Percentiles rank a stretch among this genome's conserved stretches.
Conservation (phyloP, 92 coral and sea anemone species). For the Heteractis magnifica region DNA sequence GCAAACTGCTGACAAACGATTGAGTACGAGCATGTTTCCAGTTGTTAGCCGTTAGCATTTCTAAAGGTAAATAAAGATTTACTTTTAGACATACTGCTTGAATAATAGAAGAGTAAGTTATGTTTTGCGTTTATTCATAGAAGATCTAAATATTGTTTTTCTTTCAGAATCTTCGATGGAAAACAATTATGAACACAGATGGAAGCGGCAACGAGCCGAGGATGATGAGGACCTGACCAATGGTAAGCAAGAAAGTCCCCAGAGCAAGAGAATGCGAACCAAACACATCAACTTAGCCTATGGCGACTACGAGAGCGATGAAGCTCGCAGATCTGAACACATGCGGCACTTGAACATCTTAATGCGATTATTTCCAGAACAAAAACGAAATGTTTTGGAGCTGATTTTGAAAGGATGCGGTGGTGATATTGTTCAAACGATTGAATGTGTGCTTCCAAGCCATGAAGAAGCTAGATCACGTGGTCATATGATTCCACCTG, state of each 20-base stretch:
- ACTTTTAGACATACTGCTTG: no score
- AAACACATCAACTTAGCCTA: constrained; percentile 52
- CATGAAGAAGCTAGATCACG: constrained; percentile 89
- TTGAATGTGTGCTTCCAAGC: constrained; percentile 90
- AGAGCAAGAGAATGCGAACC: constrained; percentile 64
- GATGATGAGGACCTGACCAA: constrained; percentile 55
- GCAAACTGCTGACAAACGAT: no score
- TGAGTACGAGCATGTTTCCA: no score
- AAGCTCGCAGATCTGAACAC: constrained; percentile 59
- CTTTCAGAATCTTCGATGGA: constrained; percentile 68
- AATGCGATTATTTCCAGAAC: constrained; percentile 88
- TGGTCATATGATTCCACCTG: constrained; percentile 64
- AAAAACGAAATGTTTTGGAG: constrained; percentile 87
- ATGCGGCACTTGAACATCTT: constrained; percentile 78
- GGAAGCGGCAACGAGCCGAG: constrained; percentile 71
- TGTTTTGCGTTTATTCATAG: no score
- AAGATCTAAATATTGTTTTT: background rate
- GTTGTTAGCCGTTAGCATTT: no score
- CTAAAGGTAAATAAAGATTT: no score
- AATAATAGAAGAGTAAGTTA: no score
- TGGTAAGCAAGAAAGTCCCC: constrained; percentile 51
- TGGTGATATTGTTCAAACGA: constrained; percentile 93
- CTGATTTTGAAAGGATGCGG: constrained; percentile 90
- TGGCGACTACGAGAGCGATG: constrained; percentile 37
- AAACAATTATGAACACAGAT: constrained; percentile 52